Evolutionary conservation across 2,888 invertebrate genomes (phyloP).

Genomic region (Pyrochroa serraticornis): DNA sequence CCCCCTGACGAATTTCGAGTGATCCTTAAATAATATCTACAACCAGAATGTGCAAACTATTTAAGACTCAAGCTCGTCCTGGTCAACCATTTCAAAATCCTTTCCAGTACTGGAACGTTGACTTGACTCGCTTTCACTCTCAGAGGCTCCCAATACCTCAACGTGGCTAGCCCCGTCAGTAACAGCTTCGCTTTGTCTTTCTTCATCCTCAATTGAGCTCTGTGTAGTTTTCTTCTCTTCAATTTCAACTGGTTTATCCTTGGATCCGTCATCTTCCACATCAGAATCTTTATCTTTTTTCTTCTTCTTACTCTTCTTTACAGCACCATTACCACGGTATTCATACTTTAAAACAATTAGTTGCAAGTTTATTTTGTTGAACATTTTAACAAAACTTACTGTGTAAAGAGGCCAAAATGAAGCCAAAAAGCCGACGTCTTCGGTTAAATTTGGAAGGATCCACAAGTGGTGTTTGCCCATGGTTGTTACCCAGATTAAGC

Average conservation of each 20-base stretch:
- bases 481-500: slow-evolving; percentile 85
- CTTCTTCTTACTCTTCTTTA: slow-evolving; percentile 70
- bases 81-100: slow-evolving; percentile 88
- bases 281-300: slow-evolving; percentile 84
- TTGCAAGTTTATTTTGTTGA: slow-evolving; percentile 2
- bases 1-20: background rate
- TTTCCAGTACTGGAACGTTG: slow-evolving; percentile 82
- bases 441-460: slow-evolving; percentile 98
- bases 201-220: slow-evolving; percentile 4
- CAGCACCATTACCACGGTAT: slow-evolving; percentile 72
- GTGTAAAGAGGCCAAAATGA: slow-evolving; percentile 98
- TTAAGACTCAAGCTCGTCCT: slow-evolving; percentile 65
- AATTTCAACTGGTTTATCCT: slow-evolving; percentile 39
- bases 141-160: slow-evolving; percentile 59
- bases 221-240: slow-evolving; percentile 12
- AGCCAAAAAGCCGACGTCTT: slow-evolving; percentile 98
- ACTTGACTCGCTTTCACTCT: slow-evolving; percentile 82
- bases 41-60: background rate
- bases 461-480: slow-evolving; percentile 93
- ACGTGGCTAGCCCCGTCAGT: slow-evolving; percentile 15
- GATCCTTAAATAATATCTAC: background rate
- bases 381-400: slow-evolving; percentile 59
- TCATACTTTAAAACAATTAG: slow-evolving; percentile 72
- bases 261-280: slow-evolving; percentile 63
- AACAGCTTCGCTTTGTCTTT: background rate